Conservation (phyloP, 2,888 invertebrate genomes). For the Coenonympha arcania region DNA sequence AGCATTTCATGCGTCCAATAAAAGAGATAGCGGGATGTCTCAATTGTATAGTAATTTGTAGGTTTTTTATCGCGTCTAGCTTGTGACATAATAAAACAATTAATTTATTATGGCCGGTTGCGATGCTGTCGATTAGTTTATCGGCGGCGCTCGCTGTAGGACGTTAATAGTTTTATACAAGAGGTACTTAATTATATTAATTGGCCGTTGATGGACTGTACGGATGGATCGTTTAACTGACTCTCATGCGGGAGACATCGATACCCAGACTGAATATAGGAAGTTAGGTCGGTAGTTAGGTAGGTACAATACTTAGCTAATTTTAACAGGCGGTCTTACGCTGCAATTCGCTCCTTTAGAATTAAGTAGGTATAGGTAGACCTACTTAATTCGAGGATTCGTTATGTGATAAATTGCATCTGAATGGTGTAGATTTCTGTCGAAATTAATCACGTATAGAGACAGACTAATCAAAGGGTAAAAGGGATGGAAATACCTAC, state of each 20-base stretch:
- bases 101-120: slow-evolving; percentile 63
- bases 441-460: too few species aligned
- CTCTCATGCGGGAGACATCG: slow-evolving; percentile 53
- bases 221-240: slow-evolving; percentile 42
- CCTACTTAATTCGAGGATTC: too few species aligned
- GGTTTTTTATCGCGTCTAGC: slow-evolving; percentile 59
- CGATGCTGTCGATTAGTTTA: slow-evolving; percentile 68
- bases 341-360: too few species aligned
- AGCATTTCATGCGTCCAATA: slow-evolving; percentile 58
- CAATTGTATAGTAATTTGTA: slow-evolving; percentile 67
- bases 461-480: too few species aligned
- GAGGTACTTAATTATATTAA: slow-evolving; percentile 71
- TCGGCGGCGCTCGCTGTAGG: slow-evolving; percentile 56
- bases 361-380: too few species aligned
- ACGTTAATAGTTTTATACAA: slow-evolving; percentile 67
- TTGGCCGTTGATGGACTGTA: slow-evolving; percentile 59
- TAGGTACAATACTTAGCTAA: too few species aligned
- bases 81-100: slow-evolving; percentile 72
- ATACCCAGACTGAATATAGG: slow-evolving; percentile 19
- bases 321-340: too few species aligned
- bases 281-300: too few species aligned
- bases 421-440: too few species aligned
- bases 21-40: slow-evolving; percentile 70
- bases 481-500: too few species aligned
- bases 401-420: too few species aligned